These are phyloP conservation scores for Aphyosemion australe DNA, from an alignment of 2,113 vertebrate genomes.

Conservation along the genomic window DNA sequence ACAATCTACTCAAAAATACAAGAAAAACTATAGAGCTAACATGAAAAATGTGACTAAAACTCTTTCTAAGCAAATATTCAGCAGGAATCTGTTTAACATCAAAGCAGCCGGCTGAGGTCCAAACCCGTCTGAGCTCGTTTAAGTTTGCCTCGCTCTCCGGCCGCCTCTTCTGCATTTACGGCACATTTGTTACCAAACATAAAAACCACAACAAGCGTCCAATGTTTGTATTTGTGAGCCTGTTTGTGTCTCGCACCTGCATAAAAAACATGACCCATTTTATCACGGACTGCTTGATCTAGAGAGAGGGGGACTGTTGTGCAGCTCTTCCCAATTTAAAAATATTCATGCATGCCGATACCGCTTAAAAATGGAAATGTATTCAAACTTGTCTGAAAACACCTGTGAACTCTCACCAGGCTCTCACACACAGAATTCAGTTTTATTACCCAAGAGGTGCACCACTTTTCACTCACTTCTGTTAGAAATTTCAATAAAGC, in stretches of 20 bases:
- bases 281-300: slow-evolving; percentile 60
- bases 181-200: slow-evolving; percentile 16
- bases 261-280: slow-evolving; percentile 55
- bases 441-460: slow-evolving; percentile 52
- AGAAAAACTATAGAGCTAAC: slow-evolving; percentile 1
- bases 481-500: slow-evolving; percentile 30
- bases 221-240: slow-evolving; percentile 14
- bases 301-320: slow-evolving; percentile 43
- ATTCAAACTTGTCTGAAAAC: slow-evolving; percentile 70
- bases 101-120: slow-evolving; percentile 42
- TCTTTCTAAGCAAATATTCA: slow-evolving; percentile 8
- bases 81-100: slow-evolving; percentile 38
- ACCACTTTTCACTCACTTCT: slow-evolving; percentile 37
- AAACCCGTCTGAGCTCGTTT: slow-evolving; percentile 29
- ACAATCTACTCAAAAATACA: background rate
- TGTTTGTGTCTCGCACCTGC: slow-evolving; percentile 42
- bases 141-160: slow-evolving; percentile 18
- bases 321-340: slow-evolving; percentile 62
- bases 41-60: slow-evolving; percentile 8
- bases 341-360: slow-evolving; percentile 67
- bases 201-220: slow-evolving; percentile 13
- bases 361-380: slow-evolving; percentile 73
- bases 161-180: slow-evolving; percentile 6
- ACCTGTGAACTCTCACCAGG: slow-evolving; percentile 66
- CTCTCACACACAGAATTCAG: slow-evolving; percentile 19